Evolutionary conservation across 2,797 vertebrate species (phyloP).

Genomic region (Arnoldichthys spilopterus): DNA sequence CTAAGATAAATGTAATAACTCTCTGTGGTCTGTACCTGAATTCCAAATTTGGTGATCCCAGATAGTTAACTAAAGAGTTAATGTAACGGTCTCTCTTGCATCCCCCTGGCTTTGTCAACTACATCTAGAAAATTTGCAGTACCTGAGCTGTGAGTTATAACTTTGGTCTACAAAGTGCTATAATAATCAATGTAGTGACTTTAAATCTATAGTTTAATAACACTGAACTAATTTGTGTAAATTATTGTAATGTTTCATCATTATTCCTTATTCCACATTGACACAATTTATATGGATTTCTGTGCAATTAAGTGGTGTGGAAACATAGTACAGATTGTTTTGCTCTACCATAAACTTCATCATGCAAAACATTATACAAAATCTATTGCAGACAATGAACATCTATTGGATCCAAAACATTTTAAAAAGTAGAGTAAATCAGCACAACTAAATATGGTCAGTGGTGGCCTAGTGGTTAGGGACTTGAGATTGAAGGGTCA

Average conservation of each 20-base stretch:
- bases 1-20: not conserved
- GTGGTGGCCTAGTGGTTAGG: too few relatives aligned
- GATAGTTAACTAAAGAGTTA: too few relatives aligned
- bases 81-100: too few relatives aligned
- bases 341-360: too few relatives aligned
- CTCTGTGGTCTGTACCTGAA: too few relatives aligned
- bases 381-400: too few relatives aligned
- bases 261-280: not conserved
- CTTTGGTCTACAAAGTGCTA: not conserved
- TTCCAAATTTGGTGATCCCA: too few relatives aligned
- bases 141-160: not conserved
- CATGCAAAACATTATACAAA: too few relatives aligned
- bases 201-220: not conserved
- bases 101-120: not conserved
- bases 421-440: too few relatives aligned
- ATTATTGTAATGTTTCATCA: not conserved
- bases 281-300: not conserved
- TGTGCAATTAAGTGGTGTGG: not conserved
- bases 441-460: too few relatives aligned
- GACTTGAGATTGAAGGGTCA: too few relatives aligned
- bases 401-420: too few relatives aligned
- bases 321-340: not conserved
- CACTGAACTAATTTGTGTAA: not conserved
- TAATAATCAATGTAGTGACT: not conserved
- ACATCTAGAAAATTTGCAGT: not conserved